Evolutionary conservation across 2,888 invertebrate genomes (phyloP).

Genomic region (Pherbina coryleti): DNA sequence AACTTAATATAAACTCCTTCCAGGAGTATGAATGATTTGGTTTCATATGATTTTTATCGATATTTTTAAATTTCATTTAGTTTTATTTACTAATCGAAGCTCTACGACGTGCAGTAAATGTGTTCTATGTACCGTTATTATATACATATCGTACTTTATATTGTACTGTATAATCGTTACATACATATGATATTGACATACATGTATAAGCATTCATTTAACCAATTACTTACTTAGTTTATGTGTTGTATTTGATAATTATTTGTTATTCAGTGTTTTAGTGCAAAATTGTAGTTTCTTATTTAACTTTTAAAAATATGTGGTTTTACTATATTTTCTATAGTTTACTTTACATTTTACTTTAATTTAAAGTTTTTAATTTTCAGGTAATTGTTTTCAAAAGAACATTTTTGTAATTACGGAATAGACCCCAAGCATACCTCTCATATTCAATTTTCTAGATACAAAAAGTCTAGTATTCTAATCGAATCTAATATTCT

Average conservation of each 20-base stretch:
- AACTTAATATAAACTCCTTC: background rate
- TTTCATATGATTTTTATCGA: slow-evolving; percentile 44
- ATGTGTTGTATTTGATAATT: slow-evolving; percentile 16
- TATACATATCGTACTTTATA: slow-evolving; percentile 21
- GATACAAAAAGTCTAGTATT: too few relatives aligned
- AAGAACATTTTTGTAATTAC: background rate
- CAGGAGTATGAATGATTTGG: slow-evolving; percentile 33
- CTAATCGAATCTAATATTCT: too few relatives aligned
- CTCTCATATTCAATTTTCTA: too few relatives aligned
- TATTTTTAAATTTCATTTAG: slow-evolving; percentile 47
- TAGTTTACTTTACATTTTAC: background rate
- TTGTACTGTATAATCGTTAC: background rate
- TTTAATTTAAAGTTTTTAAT: background rate
- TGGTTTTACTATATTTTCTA: background rate
- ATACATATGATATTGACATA: background rate
- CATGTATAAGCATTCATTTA: slow-evolving; percentile 3
- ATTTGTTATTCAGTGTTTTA: slow-evolving; percentile 10
- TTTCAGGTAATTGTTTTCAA: background rate
- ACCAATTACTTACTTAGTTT: slow-evolving; percentile 2
- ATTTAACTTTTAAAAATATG: background rate
- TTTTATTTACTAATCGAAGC: slow-evolving; percentile 62
- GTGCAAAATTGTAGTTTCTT: slow-evolving; percentile 20
- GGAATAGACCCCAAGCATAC: too few relatives aligned
- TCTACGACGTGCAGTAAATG: slow-evolving; percentile 66
- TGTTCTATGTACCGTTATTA: slow-evolving; percentile 41